These are phyloP conservation scores for Macaca fascicularis DNA, from an alignment of 2,113 vertebrate genomes.

Conservation along the genomic window DNA sequence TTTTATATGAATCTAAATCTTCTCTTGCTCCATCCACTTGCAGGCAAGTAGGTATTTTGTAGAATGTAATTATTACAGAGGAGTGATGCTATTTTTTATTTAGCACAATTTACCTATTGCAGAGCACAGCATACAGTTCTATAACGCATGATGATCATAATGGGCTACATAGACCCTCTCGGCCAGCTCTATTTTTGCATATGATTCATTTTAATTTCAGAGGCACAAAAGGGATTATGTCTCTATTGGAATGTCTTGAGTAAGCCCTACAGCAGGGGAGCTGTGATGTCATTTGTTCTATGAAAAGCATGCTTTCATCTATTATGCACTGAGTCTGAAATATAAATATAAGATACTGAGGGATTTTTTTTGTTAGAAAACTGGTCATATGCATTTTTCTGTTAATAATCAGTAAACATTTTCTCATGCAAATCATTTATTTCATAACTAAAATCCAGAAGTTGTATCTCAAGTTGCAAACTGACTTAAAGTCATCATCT, in stretches of 20 bases:
- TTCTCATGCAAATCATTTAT: constrained; percentile 43
- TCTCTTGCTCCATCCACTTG: constrained; percentile 22
- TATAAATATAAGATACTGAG: constrained; percentile 56
- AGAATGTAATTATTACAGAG: constrained; percentile 58
- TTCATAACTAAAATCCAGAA: constrained; percentile 48
- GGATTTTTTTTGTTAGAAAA: constrained; percentile 42
- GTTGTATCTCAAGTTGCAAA: constrained; percentile 5
- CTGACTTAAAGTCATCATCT: not conserved
- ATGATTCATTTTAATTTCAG: constrained; percentile 78
- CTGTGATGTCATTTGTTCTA: constrained; percentile 58
- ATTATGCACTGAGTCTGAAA: constrained; percentile 42
- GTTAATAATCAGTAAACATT: constrained; percentile 33
- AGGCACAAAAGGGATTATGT: constrained; percentile 76
- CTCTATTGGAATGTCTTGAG: constrained; percentile 65
- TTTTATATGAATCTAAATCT: constrained; percentile 50
- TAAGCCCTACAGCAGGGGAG: constrained; percentile 65
- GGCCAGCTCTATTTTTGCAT: constrained; percentile 65
- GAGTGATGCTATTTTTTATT: constrained; percentile 62
- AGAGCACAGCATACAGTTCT: constrained; percentile 21
- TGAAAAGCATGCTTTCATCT: constrained; percentile 62
- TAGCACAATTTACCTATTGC: constrained; percentile 71
- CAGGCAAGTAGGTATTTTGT: constrained; percentile 44
- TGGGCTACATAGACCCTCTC: constrained; percentile 51
- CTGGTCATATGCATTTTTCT: not conserved
- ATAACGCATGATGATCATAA: constrained; percentile 64